Conservation (phyloP, 1,140 invertebrate genomes). For the Leptinotarsa texana region DNA sequence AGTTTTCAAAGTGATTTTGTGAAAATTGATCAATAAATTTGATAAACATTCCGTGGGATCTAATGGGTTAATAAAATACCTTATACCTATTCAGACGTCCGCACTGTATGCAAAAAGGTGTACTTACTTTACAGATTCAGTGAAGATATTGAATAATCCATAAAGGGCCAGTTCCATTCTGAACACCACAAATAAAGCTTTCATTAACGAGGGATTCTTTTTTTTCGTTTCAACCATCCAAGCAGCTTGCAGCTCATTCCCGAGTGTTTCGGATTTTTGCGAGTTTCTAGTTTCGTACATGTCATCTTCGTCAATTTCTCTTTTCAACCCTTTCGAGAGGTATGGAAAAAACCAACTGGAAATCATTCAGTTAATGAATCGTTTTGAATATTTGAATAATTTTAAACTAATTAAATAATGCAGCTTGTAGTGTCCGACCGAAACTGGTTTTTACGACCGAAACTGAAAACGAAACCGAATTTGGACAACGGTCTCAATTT, state of each 20-base stretch:
- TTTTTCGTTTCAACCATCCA: slow-evolving; percentile 58
- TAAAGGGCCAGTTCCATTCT: slow-evolving; percentile 31
- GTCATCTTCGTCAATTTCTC: slow-evolving; percentile 43
- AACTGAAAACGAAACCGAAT: too few species aligned
- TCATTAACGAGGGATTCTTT: slow-evolving; percentile 52
- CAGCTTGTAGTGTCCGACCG: too few species aligned
- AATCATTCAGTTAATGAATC: background rate
- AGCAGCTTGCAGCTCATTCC: slow-evolving; percentile 61
- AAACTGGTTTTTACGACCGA: too few species aligned
- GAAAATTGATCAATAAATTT: too few species aligned
- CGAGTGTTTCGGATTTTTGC: slow-evolving; percentile 52
- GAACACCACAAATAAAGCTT: slow-evolving; percentile 52
- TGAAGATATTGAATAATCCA: slow-evolving; percentile 32
- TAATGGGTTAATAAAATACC: too few species aligned
- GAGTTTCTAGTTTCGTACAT: slow-evolving; percentile 32
- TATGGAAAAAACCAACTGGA: slow-evolving; percentile 55
- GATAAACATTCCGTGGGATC: too few species aligned
- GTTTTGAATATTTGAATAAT: background rate
- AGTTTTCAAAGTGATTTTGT: too few species aligned
- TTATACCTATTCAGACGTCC: too few species aligned
- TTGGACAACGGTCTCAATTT: too few species aligned
- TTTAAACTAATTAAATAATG: background rate
- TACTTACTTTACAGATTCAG: slow-evolving; percentile 47
- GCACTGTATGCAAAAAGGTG: too few species aligned
- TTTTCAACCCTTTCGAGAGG: slow-evolving; percentile 42